Evolutionary conservation across 1,140 invertebrate species (phyloP).

Genomic region (Drosophila nigrodunni): DNA sequence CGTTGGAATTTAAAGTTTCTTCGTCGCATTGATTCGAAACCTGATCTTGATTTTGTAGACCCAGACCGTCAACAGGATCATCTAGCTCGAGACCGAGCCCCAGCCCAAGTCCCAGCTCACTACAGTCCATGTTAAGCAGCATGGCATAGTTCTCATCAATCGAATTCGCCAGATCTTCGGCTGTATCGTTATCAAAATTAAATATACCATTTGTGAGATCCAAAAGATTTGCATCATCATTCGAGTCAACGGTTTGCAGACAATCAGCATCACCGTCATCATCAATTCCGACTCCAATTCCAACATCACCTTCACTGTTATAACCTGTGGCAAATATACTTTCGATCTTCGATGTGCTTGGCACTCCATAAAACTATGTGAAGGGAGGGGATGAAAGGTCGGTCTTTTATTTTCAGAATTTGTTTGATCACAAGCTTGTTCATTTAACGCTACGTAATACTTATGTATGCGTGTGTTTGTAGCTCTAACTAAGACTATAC

Average conservation of each 20-base stretch:
- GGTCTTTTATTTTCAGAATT: slow-evolving; percentile 63
- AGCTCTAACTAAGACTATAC: slow-evolving; percentile 31
- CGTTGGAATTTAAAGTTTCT: slow-evolving; percentile 19
- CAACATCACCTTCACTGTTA: slow-evolving; percentile 23
- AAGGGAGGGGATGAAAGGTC: slow-evolving; percentile 57
- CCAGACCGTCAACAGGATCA: slow-evolving; percentile 23
- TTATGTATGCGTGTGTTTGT: slow-evolving; percentile 30
- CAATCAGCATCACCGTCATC: too few species aligned
- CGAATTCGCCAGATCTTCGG: slow-evolving; percentile 50
- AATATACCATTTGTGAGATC: slow-evolving; percentile 54
- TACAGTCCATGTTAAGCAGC: slow-evolving; percentile 56
- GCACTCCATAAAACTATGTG: slow-evolving; percentile 69
- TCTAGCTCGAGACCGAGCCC: slow-evolving; percentile 8
- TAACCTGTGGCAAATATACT: slow-evolving; percentile 61
- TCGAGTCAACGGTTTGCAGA: slow-evolving; percentile 1
- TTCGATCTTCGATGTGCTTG: slow-evolving; percentile 51
- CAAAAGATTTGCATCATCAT: slow-evolving; percentile 40
- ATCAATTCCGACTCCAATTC: not conserved
- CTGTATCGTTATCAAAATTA: slow-evolving; percentile 52
- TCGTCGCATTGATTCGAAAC: slow-evolving; percentile 4
- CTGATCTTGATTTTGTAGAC: slow-evolving; percentile 38
- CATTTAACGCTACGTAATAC: slow-evolving; percentile 55
- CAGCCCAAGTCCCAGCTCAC: slow-evolving; percentile 43
- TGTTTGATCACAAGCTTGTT: slow-evolving; percentile 65
- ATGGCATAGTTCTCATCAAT: slow-evolving; percentile 53